Conservation (phyloP, 2,797 vertebrate species). For the Acanthurus tractus region DNA sequence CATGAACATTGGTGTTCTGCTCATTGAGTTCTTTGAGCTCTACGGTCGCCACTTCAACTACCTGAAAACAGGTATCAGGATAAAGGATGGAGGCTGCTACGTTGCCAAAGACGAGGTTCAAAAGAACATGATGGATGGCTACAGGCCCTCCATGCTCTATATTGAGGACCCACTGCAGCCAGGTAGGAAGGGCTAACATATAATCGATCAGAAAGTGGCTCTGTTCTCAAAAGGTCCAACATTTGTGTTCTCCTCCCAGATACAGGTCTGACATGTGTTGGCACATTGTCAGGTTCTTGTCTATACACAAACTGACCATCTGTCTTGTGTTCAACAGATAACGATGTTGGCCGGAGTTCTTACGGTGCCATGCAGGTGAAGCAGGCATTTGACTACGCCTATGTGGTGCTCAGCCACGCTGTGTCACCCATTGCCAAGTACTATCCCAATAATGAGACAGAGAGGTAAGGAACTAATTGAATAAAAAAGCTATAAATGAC, state of each 20-base stretch:
- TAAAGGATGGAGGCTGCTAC: conserved; percentile 97
- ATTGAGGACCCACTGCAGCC: conserved; percentile 98
- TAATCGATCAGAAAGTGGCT: background rate
- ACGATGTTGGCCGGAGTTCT: conserved; percentile 96
- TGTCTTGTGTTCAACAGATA: conserved; percentile 82
- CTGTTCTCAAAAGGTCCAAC: background rate
- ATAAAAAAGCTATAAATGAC: background rate
- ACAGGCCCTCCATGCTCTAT: conserved; percentile 97
- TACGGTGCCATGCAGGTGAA: conserved; percentile 99
- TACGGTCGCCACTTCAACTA: conserved; percentile 99
- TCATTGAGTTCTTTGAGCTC: conserved; percentile 99
- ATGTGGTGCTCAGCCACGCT: conserved; percentile 94
- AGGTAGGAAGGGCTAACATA: conserved; percentile 80
- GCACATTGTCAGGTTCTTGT: background rate
- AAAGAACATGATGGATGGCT: conserved; percentile 96
- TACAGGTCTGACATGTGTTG: background rate
- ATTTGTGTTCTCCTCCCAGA: background rate
- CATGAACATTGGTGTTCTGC: conserved; percentile 96
- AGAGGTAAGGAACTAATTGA: conserved; percentile 86
- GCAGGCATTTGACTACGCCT: conserved; percentile 98
- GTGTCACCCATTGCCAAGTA: conserved; percentile 95
- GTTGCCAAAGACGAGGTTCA: conserved; percentile 98
- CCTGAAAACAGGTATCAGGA: conserved; percentile 98
- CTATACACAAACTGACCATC: background rate
- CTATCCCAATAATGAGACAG: conserved; percentile 95